Percentiles rank a stretch among this genome's conserved stretches.
Evolutionary conservation across 2,888 invertebrate genomes (phyloP).

Genomic region (Globia sparganii): DNA sequence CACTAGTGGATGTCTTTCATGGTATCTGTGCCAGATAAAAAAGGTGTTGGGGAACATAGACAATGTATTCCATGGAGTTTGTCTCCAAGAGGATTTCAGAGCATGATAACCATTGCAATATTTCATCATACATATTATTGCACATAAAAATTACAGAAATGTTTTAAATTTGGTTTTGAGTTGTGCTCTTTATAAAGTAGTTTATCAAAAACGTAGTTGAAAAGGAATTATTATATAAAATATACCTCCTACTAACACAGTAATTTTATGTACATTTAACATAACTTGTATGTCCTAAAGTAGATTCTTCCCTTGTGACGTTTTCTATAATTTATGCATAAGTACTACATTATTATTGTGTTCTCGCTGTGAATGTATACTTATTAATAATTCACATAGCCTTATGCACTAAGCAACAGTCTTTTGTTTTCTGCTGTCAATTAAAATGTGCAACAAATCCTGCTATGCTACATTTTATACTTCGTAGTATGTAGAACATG

Average conservation of each 20-base stretch:
- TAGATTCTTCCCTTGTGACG: slow-evolving; percentile 26
- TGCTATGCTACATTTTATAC: slow-evolving; percentile 21
- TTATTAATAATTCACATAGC: slow-evolving; percentile 1
- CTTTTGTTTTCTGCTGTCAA: not conserved
- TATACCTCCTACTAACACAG: not conserved
- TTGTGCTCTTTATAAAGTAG: not conserved
- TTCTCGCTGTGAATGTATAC: slow-evolving; percentile 13
- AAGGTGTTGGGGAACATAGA: not conserved
- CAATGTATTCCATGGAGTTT: not conserved
- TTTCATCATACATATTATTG: not conserved
- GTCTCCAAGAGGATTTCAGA: too few relatives aligned
- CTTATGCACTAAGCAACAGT: not conserved
- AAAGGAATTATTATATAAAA: not conserved
- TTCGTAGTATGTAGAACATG: slow-evolving; percentile 22
- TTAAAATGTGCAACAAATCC: slow-evolving; percentile 3
- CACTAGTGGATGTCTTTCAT: not conserved
- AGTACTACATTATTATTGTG: not conserved
- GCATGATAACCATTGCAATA: not conserved
- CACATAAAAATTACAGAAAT: not conserved
- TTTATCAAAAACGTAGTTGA: slow-evolving; percentile 1
- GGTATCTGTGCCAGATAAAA: not conserved
- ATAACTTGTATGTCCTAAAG: not conserved
- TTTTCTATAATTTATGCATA: slow-evolving; percentile 9
- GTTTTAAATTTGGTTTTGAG: not conserved
- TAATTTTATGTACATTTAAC: not conserved